phyloP scores from a whole-genome alignment of 92 coral and sea anemone species.

The Epizoanthus rinbou region DNA sequence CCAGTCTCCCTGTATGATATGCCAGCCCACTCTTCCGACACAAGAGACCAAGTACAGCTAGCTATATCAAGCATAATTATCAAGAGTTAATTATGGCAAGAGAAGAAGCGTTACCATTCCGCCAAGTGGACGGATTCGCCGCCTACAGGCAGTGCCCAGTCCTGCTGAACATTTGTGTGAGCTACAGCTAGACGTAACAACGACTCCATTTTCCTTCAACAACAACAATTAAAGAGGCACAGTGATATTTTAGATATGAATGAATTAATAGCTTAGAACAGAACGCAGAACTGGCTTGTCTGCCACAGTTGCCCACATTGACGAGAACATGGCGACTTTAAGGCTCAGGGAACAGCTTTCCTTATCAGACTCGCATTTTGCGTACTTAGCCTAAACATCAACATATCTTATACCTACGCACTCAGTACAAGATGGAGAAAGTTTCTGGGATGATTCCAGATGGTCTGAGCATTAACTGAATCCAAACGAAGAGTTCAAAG shows the following conservation, averaged over 20 bases:
- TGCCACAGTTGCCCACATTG: constrained; percentile 40
- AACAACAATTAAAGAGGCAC: not conserved
- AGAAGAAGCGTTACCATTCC: constrained; percentile 2
- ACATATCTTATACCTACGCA: not conserved
- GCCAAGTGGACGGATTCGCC: constrained; percentile 22
- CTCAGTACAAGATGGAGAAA: not conserved
- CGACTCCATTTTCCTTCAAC: not conserved
- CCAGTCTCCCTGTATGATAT: constrained; percentile 8
- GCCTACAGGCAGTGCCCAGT: constrained; percentile 31
- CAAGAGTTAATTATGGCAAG: constrained; percentile 16
- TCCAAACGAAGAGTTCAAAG: constrained; percentile 34
- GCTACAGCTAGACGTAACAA: not conserved
- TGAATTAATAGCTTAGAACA: constrained; percentile 3
- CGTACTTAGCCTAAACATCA: not conserved
- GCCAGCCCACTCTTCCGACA: constrained; percentile 15
- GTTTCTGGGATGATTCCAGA: not conserved
- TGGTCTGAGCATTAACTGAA: not conserved
- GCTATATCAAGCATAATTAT: constrained; percentile 26
- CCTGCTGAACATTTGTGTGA: constrained; percentile 36
- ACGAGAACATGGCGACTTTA: constrained; percentile 46
- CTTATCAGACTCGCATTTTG: constrained; percentile 14
- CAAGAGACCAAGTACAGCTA: constrained; percentile 17
- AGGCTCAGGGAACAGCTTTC: constrained; percentile 25
- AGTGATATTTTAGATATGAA: not conserved
- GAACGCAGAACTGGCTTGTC: constrained; percentile 27